A percentile compares a stretch with the other conserved stretches of the same genome.
Evolutionary conservation across 2,888 invertebrate species (phyloP).

Genomic region (Nowickia ferox): DNA sequence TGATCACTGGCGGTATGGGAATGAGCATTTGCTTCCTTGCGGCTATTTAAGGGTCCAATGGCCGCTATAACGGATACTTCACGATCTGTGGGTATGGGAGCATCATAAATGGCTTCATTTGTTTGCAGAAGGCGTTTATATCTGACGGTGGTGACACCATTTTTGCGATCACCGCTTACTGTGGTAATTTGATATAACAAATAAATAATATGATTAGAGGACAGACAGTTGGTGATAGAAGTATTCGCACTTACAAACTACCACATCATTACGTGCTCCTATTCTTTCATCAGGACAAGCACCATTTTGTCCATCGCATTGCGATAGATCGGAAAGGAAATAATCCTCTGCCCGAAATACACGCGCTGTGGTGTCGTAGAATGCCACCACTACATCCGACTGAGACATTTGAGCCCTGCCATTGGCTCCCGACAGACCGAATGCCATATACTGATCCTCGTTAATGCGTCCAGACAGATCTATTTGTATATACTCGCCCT

Average conservation of each 20-base stretch:
- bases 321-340: slow-evolving; percentile 90
- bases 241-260: slow-evolving; percentile 83
- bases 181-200: neutral
- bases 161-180: slow-evolving; percentile 90
- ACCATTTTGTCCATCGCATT: slow-evolving; percentile 92
- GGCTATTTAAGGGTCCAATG: slow-evolving; percentile 91
- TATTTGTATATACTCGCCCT: slow-evolving; percentile 90
- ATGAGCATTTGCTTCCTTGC: slow-evolving; percentile 93
- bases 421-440: slow-evolving; percentile 92
- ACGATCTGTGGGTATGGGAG: slow-evolving; percentile 87
- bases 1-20: slow-evolving; percentile 83
- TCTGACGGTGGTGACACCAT: slow-evolving; percentile 91
- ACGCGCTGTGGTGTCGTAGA: slow-evolving; percentile 85
- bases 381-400: slow-evolving; percentile 93
- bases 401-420: slow-evolving; percentile 90
- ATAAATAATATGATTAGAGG: neutral
- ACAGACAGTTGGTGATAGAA: too few species aligned
- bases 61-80: slow-evolving; percentile 93
- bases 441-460: slow-evolving; percentile 94
- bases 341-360: slow-evolving; percentile 92
- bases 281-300: slow-evolving; percentile 93
- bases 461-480: slow-evolving; percentile 90
- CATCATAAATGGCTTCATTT: slow-evolving; percentile 89
- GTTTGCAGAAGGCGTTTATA: slow-evolving; percentile 91
- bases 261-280: slow-evolving; percentile 91